Evolutionary conservation across 2,113 vertebrate genomes (phyloP), one percentile per base, ranked within the genome.

Genomic region (Anarrhichthys ocellatus): DNA sequence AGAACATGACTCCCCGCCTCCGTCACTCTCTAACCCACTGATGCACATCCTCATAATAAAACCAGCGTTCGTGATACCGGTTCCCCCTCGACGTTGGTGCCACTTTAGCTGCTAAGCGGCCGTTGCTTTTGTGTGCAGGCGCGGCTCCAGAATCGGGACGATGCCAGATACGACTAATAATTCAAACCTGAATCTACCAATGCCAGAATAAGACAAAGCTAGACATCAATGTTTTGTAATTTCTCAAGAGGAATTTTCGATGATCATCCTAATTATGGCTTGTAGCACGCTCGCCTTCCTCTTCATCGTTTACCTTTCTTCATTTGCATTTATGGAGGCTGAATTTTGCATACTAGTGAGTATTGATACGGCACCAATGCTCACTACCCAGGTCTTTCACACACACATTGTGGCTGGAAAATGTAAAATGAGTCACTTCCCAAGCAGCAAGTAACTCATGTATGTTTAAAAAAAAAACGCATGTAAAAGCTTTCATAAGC

Each of bases 161-260:
- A 34, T 69, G 46, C 24, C 36, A 82, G 32, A 29, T 34, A 48
- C 2, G 1, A 18, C 61, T 68, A 32, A 72, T 72, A 40, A 82
- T 44, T 20, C n/a, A 9, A 32, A 72, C 20, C 20, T 24, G 34
- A 69, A 50, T 40, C 44, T 8, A 66, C 17, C 13, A 6, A 64
- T 8, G 9, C 5, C 63, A 24, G 32, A 20, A 3, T 68, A 18
- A 14, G 24, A 76, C 27, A 32, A 34, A 34, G 34, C 20, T 17
- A 1, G 20, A 29, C 2, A 22, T 29, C 6, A 20, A 78, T 32
- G 20, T 44, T 73, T 73, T 40, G 36, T 70, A 15, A 34, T 76
- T 54, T 63, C 29, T 65, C 48, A 63, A 52, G 65, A 74, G 50
- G 24, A 54, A 67, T 66, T 20, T 7, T 2, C 54, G 72, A 76